A percentile compares a stretch with the other conserved stretches of the same genome.
Conservation (phyloP, 2,113 vertebrate genomes). For the Gulo gulo region DNA sequence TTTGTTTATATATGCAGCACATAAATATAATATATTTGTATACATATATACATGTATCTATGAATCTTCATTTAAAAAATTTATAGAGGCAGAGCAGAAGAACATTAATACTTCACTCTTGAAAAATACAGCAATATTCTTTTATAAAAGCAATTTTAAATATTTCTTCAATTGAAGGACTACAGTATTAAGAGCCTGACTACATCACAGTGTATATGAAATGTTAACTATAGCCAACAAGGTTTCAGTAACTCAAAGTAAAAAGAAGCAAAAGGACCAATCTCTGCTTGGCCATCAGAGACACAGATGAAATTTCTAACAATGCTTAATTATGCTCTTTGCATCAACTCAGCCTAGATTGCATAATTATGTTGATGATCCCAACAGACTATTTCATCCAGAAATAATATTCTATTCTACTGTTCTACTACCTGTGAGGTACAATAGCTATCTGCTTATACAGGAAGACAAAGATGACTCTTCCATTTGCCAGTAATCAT, state of each 20-base stretch:
- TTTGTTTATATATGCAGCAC: neutral
- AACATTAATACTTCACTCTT: neutral
- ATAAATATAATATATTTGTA: neutral
- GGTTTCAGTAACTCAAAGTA: neutral
- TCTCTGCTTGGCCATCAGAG: constrained; percentile 2
- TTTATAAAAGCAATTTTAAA: neutral
- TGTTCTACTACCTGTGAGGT: neutral
- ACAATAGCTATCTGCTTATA: neutral
- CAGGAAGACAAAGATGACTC: neutral
- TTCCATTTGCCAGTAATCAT: neutral
- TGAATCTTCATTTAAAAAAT: neutral
- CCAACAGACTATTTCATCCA: constrained; percentile 25
- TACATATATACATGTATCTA: neutral
- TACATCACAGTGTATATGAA: neutral
- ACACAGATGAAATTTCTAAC: neutral
- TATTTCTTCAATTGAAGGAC: neutral
- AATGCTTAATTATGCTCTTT: constrained; percentile 36
- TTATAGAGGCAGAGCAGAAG: neutral
- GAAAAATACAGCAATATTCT: neutral
- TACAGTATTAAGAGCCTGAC: neutral
- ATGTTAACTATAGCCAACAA: neutral
- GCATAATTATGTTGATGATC: constrained; percentile 1
- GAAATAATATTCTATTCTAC: constrained; percentile 40
- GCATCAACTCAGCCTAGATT: neutral
- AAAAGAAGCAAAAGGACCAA: neutral